Conservation (phyloP, 2,113 vertebrate genomes). For the Phalacrocorax brasilianus region DNA sequence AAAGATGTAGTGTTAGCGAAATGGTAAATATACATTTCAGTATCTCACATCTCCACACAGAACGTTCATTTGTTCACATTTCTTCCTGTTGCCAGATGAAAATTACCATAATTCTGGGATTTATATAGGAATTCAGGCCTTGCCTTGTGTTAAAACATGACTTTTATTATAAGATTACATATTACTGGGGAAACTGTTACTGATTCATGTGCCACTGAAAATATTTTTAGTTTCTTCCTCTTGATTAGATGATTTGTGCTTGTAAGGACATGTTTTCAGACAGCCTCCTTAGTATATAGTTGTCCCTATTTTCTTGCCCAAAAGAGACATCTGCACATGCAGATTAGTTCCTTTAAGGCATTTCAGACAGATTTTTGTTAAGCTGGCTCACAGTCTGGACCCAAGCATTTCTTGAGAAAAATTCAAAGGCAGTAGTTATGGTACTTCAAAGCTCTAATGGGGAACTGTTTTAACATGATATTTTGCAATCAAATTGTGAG, state of each 20-base stretch:
- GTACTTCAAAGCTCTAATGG: background rate
- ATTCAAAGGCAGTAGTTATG: background rate
- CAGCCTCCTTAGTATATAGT: background rate
- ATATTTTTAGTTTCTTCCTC: conserved; percentile 28
- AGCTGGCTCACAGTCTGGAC: background rate
- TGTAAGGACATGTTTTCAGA: conserved; percentile 10
- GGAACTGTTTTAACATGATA: background rate
- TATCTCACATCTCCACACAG: background rate
- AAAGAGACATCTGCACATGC: conserved; percentile 30
- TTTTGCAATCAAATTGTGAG: background rate
- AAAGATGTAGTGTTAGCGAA: background rate
- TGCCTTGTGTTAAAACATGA: background rate
- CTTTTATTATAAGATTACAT: conserved; percentile 29
- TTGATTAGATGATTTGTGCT: conserved; percentile 13
- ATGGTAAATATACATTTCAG: background rate
- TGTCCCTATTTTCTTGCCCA: background rate
- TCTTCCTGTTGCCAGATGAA: background rate
- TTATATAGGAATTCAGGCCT: background rate
- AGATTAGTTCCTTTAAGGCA: conserved; percentile 8
- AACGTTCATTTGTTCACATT: background rate
- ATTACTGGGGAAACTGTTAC: background rate
- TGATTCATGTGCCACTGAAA: conserved; percentile 18
- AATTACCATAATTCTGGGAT: background rate
- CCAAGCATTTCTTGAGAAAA: background rate
- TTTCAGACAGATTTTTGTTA: background rate